Base-by-base conservation (phyloP, 2,888 invertebrate genomes). In the Suillia variegata region DNA sequence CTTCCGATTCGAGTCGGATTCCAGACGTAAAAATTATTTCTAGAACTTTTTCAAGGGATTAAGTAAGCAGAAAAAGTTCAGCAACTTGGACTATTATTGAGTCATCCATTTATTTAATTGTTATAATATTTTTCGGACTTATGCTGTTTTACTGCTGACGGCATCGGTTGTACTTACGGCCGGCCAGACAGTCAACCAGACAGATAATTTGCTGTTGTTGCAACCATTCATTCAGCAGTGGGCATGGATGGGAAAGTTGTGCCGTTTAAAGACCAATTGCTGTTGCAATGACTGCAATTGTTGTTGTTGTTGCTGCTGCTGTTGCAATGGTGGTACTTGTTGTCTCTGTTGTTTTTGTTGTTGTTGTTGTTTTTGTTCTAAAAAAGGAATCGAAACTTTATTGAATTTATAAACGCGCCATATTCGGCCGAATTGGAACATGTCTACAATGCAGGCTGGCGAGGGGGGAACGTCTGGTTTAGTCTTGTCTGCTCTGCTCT, bases 241-340 rank as follows among this genome's bases (percentile, higher is more conserved):
- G 38, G 38, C 38, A 38, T 38, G n/a, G n/a, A n/a, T n/a, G 38
- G 38, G 38, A 38, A 38, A 38, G 38, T 38, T 38, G 38, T n/a
- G 4, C 12, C 38, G 10, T 4, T n/a, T n/a, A 38, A 5, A 12
- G 26, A 6, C n/a, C 10, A n/a, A n/a, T 38, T 45, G 45, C 31
- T 54, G 33, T 48, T 55, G 55, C 48, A 45, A 20, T 45, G 5
- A 13, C 38, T 55, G 26, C 70, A 70, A 64, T 50, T 51, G 15
- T 52, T 38, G 57, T 47, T 20, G 31, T 31, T 31, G 12, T 6
- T 31, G 31, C 31, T 31, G 12, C 31, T 31, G 6, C 31, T 12
- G 12, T 31, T 8, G 62, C 63, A 63, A 49, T 54, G 63, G 31
- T 31, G 6, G 31, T 31, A n/a, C n/a, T n/a, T n/a, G 50, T 56